These are phyloP conservation scores for Ametastegia equiseti DNA, from an alignment of 2,888 invertebrate species.

Conservation along the genomic window DNA sequence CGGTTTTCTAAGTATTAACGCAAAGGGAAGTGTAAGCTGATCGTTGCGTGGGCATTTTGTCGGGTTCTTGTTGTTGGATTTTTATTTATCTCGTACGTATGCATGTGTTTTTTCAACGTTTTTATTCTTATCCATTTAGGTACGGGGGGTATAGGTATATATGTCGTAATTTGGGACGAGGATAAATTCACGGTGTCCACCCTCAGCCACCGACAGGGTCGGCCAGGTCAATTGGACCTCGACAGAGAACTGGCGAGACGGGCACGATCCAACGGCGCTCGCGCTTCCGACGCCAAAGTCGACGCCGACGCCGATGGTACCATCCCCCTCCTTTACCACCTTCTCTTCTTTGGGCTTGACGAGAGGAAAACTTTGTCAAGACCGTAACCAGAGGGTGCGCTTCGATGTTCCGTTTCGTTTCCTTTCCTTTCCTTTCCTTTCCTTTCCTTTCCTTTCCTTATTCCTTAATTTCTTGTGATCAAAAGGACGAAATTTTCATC, in stretches of 20 bases:
- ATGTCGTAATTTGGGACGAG: neutral
- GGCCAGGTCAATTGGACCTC: constrained; percentile 48
- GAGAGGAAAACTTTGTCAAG: constrained; percentile 14
- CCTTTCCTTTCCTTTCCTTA: too few species aligned
- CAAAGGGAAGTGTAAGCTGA: too few species aligned
- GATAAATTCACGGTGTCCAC: constrained; percentile 24
- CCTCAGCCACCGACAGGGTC: constrained; percentile 48
- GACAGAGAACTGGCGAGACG: constrained; percentile 42
- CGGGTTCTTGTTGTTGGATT: too few species aligned
- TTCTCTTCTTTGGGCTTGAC: neutral
- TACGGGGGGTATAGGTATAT: too few species aligned
- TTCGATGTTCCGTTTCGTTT: constrained; percentile 13
- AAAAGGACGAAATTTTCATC: too few species aligned
- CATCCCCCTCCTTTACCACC: neutral
- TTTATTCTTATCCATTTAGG: too few species aligned
- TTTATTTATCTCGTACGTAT: too few species aligned
- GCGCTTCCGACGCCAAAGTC: constrained; percentile 46
- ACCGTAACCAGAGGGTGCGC: constrained; percentile 35
- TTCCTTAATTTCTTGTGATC: too few species aligned
- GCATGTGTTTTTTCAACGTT: too few species aligned
- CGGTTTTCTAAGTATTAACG: too few species aligned
- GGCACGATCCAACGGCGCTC: constrained; percentile 32
- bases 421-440: too few species aligned
- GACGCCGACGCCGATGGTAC: constrained; percentile 45
- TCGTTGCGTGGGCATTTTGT: too few species aligned